Evolutionary conservation across 2,888 invertebrate species (phyloP), one percentile per base, ranked within the genome.

Genomic region (Dasysyrphus tricinctus): DNA sequence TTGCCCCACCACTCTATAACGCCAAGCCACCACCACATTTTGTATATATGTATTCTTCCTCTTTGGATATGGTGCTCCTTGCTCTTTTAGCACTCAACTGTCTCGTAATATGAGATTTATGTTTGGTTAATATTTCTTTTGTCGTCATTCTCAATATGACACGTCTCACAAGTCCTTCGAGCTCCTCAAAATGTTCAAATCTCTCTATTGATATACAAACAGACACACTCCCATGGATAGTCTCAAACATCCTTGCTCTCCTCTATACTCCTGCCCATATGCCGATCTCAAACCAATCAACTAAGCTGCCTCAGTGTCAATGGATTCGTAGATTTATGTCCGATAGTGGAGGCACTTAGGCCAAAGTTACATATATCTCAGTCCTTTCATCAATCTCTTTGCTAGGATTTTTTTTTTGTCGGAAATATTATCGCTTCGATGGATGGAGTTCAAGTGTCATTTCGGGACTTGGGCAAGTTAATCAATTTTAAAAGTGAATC

Each of bases 31-130:
- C 19, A n/a, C 1, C n/a, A 19, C 54, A n/a, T 61, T 57, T 54
- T 73, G 42, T 63, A 24, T 24, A 24, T 63, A 24, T 24, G 3
- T 63, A 49, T 72, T 44, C 61, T 69, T 51, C 75, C 12, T 74
- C 70, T 51, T n/a, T 24, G 24, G 14, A 3, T 47, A 16, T 34
- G 29, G 42, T 32, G 63, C 16, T 72, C 49, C 34, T 42, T 80
- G 80, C 76, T 81, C 85, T 85, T 63, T 81, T 77, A 74, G 77
- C 85, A 85, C 85, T 81, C 77, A 81, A 78, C 81, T 81, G 81
- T 85, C 81, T 77, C 85, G 85, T 85, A 85, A 85, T 85, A 77
- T 81, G 77, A 85, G 85, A 85, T 85, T 85, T 85, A 81, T 81
- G 85, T 85, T 85, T 81, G 77, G 77, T 73, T 81, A 78, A 78